Evolutionary conservation across 2,113 vertebrate genomes (phyloP), one percentile per base, ranked within the genome.

Genomic region (Lophochroa leadbeateri): DNA sequence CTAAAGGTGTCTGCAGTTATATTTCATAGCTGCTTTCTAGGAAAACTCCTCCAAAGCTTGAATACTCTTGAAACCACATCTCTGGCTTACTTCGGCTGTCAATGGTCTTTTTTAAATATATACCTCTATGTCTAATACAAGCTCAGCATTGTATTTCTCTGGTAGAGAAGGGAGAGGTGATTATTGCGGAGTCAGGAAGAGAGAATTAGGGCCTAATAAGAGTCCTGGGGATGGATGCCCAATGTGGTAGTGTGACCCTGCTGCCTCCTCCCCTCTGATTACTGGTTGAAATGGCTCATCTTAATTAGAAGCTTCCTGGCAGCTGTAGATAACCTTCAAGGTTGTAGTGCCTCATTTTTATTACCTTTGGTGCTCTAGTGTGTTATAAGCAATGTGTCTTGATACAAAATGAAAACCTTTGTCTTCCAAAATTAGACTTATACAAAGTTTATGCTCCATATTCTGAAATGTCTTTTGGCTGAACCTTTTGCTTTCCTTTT

Each of bases 221-320:
- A 92, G 39, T 65, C 61, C 35, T 80, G 60, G 43, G 90, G 88
- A 61, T 76, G 46, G 70, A 91, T 84, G 60, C 53, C 47, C 37
- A 15, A 7, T 39, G 52, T 74, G 44, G 44, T 55, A 83, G 17
- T 72, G 46, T 90, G 78, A 91, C 81, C 58, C 29, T 79, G 8
- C 76, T 92, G 83, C 78, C 71, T 93, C 78, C 71, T 93, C 16
- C 57, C 16, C 39, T 68, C 58, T 82, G 85, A 90, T 88, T 84
- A 47, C 80, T 88, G 44, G 19, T n/a, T 92, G 69, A 84, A 94
- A 90, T 89, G 90, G 63, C 88, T 90, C 69, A 47, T 96, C 76
- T 75, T 94, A 97, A 96, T 97, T 93, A 93, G 93, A 96, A 94
- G 90, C 72, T 94, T 97, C 96, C 94, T 93, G 76, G 79, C 94